Evolutionary conservation across 2,888 invertebrate species (phyloP).

Genomic region (Netelia fuscicornis): DNA sequence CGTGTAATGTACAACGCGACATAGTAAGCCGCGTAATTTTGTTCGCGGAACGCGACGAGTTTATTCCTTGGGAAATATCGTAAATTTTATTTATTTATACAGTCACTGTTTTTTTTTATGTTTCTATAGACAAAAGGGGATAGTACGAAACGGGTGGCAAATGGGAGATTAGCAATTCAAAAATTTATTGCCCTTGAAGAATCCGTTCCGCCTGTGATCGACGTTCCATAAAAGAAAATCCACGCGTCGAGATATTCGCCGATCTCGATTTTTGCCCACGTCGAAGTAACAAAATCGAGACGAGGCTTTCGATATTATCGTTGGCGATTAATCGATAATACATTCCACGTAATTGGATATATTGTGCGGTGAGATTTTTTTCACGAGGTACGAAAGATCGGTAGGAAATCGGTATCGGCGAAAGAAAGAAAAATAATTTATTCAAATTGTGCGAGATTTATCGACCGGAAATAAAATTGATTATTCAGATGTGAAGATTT

Average conservation of each 20-base stretch:
- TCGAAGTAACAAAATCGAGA: slow-evolving; percentile 12
- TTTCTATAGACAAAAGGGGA: not conserved
- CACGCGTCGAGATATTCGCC: slow-evolving; percentile 20
- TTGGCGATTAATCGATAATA: slow-evolving; percentile 6
- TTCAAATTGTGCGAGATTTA: slow-evolving; percentile 19
- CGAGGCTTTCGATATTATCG: not conserved
- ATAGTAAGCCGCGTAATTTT: slow-evolving; percentile 39
- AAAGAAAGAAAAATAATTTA: slow-evolving; percentile 1
- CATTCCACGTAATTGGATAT: not conserved
- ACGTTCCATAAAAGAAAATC: slow-evolving; percentile 65
- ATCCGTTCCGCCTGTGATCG: slow-evolving; percentile 70
- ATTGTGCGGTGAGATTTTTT: not conserved
- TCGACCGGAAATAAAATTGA: slow-evolving; percentile 28
- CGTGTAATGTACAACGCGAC: slow-evolving; percentile 32
- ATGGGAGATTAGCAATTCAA: slow-evolving; percentile 49
- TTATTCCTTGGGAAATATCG: slow-evolving; percentile 9
- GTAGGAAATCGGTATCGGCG: no score
- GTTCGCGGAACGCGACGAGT: slow-evolving; percentile 39
- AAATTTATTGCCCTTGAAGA: slow-evolving; percentile 63
- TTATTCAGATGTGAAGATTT: slow-evolving; percentile 2
- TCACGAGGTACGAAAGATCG: no score
- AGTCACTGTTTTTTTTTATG: not conserved
- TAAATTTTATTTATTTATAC: slow-evolving; percentile 10
- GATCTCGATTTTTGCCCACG: slow-evolving; percentile 13
- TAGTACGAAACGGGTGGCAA: slow-evolving; percentile 13